phyloP scores from a whole-genome alignment of 2,797 vertebrate species.

The Dromococcyx pavoninus region DNA sequence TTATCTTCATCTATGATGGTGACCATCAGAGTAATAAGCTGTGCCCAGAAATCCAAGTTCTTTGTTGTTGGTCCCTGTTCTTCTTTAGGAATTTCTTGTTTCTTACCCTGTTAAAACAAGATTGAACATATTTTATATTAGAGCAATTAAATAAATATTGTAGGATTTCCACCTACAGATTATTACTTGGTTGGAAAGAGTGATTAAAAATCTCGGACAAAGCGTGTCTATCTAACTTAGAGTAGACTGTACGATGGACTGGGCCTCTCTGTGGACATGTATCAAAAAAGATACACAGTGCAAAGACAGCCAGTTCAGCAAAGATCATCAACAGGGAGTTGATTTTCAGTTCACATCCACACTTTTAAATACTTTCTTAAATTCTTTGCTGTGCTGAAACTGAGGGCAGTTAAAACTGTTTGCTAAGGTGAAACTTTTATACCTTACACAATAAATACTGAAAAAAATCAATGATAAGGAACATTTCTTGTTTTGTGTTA shows the following conservation, averaged over 20 bases:
- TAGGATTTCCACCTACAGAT: not conserved
- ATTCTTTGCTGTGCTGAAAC: not conserved
- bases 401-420: not conserved
- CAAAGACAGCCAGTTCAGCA: not conserved
- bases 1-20: slow-evolving; percentile 97
- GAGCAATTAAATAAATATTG: not conserved
- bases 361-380: not conserved
- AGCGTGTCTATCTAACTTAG: not conserved
- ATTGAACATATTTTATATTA: not conserved
- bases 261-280: not conserved
- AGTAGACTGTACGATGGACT: not conserved
- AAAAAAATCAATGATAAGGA: not conserved
- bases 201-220: not conserved
- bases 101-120: slow-evolving; percentile 82
- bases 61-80: slow-evolving; percentile 96
- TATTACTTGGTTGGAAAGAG: not conserved
- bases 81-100: slow-evolving; percentile 90
- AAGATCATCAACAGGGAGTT: not conserved
- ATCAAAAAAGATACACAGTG: not conserved
- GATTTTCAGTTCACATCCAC: not conserved
- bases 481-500: not conserved
- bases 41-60: slow-evolving; percentile 98
- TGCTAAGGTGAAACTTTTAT: not conserved
- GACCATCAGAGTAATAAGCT: slow-evolving; percentile 97
- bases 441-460: not conserved